phyloP scores from a whole-genome alignment of 92 coral and sea anemone species.

The Epizoanthus ramosus region DNA sequence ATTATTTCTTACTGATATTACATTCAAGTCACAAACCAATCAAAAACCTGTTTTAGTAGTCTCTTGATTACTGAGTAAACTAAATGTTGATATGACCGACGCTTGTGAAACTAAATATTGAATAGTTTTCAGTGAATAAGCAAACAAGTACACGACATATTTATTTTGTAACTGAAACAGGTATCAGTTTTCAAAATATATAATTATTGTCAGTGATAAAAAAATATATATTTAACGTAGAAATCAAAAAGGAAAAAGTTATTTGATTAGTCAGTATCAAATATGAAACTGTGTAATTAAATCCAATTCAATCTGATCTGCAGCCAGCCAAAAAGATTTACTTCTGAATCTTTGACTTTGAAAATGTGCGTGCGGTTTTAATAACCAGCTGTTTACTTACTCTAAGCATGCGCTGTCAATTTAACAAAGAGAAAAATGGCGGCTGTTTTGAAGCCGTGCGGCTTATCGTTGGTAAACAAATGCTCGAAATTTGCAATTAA shows the following conservation, averaged over 20 bases:
- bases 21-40: no score
- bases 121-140: neutral
- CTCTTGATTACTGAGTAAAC: no score
- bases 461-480: conserved; percentile 62
- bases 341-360: neutral
- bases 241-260: neutral
- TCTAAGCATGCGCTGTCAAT: conserved; percentile 43
- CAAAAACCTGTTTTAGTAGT: no score
- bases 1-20: no score
- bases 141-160: neutral
- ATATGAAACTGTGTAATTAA: no score
- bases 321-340: no score
- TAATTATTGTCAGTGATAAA: neutral
- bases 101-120: neutral
- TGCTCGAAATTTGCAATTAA: conserved; percentile 52
- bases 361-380: conserved; percentile 12
- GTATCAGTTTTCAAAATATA: no score
- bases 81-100: no score
- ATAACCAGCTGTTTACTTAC: conserved; percentile 38
- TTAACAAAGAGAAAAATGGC: conserved; percentile 59
- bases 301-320: no score
- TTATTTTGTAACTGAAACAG: neutral
- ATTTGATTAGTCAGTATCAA: neutral
- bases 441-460: conserved; percentile 72
- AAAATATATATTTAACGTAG: neutral